Conservation (phyloP, 2,888 invertebrate genomes). For the Gonocerus acuteangulatus region DNA sequence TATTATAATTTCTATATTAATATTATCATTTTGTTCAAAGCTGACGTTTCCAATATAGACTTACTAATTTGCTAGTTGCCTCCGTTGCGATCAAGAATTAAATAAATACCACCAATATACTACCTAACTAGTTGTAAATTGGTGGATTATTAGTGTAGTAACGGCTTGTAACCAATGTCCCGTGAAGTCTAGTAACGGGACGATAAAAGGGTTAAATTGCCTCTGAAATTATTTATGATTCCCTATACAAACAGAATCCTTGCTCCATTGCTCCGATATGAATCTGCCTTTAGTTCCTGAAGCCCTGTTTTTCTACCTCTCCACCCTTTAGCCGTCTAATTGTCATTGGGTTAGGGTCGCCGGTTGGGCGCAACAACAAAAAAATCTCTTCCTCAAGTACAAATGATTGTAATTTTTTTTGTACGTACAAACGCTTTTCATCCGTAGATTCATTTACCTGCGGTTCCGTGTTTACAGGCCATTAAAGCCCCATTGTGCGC, state of each 20-base stretch:
- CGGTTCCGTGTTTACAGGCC: conserved; percentile 24
- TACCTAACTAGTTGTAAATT: too few relatives aligned
- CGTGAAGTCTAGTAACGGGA: neutral
- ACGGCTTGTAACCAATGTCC: neutral
- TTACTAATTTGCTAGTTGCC: too few relatives aligned
- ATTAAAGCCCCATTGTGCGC: conserved; percentile 5
- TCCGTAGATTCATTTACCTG: too few relatives aligned
- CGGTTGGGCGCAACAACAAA: neutral
- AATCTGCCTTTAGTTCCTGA: neutral
- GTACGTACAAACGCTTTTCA: neutral
- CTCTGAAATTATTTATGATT: conserved; percentile 22
- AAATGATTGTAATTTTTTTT: neutral
- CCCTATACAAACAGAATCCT: neutral
- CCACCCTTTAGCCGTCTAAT: neutral
- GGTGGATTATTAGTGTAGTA: too few relatives aligned
- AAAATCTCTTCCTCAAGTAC: neutral
- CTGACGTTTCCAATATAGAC: too few relatives aligned
- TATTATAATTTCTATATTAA: too few relatives aligned
- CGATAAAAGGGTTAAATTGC: conserved; percentile 16
- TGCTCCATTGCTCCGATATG: neutral
- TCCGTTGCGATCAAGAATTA: too few relatives aligned
- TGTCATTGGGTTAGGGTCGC: neutral
- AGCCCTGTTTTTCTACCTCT: neutral
- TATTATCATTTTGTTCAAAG: too few relatives aligned
- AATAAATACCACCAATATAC: too few relatives aligned